A percentile compares a stretch with the other conserved stretches of the same genome.
Conservation (phyloP, 2,113 vertebrate species). For the Panthera tigris region DNA sequence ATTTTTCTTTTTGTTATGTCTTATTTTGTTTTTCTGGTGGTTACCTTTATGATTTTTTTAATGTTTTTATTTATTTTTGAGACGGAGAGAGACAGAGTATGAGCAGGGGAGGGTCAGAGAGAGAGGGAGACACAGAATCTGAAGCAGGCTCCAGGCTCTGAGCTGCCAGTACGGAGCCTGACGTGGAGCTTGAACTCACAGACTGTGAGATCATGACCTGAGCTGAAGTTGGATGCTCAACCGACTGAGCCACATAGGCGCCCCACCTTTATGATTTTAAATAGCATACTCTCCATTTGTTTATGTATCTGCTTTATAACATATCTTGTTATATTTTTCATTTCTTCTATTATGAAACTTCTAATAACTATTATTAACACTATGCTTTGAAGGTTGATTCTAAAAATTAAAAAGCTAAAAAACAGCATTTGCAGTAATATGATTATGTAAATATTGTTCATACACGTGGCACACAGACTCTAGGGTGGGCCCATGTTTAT, state of each 20-base stretch:
- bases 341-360: background rate
- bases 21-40: background rate
- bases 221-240: no score
- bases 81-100: no score
- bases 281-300: background rate
- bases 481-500: background rate
- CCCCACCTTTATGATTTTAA: background rate
- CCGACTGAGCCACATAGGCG: no score
- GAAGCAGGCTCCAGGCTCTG: no score
- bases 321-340: background rate
- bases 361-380: background rate
- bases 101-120: no score
- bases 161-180: no score
- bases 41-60: background rate
- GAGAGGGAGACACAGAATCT: no score
- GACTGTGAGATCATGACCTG: no score
- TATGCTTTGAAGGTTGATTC: background rate
- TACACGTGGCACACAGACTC: background rate
- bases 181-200: no score
- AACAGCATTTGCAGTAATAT: background rate
- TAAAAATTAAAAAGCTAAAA: conserved; percentile 28
- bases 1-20: background rate
- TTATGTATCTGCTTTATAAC: background rate
- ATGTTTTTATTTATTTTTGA: no score
- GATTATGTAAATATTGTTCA: background rate